Percentiles rank a stretch among this genome's conserved stretches.
phyloP scores from a whole-genome alignment of 2,888 invertebrate genomes.

The Mythimna impura region DNA sequence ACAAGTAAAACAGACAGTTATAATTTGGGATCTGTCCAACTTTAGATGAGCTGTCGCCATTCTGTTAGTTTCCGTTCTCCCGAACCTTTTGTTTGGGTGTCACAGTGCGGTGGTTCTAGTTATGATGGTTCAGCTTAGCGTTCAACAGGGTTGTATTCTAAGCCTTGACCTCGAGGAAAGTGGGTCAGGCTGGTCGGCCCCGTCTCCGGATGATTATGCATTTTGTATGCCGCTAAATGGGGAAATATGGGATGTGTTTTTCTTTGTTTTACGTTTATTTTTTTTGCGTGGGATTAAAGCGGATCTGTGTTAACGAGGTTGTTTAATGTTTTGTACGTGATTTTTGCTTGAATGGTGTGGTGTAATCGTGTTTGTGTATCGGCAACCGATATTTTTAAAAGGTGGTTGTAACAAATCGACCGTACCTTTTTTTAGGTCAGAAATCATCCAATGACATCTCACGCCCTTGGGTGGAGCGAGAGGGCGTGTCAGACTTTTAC shows the following conservation, averaged over 20 bases:
- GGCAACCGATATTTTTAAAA: conserved; percentile 15
- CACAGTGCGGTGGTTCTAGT: conserved; percentile 57
- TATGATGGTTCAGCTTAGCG: conserved; percentile 60
- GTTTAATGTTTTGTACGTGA: conserved; percentile 52
- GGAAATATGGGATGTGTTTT: conserved; percentile 61
- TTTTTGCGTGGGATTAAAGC: conserved; percentile 41
- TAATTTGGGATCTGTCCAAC: conserved; percentile 66
- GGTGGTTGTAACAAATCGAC: not conserved
- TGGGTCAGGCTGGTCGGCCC: conserved; percentile 71
- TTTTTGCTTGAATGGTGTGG: conserved; percentile 32
- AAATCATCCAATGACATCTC: no score
- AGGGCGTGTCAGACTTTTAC: no score
- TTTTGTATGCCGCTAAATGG: conserved; percentile 72
- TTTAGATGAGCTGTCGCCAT: conserved; percentile 64
- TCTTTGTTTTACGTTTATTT: conserved; percentile 52
- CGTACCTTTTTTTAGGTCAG: no score
- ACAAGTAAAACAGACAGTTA: conserved; percentile 62
- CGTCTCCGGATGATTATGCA: conserved; percentile 73
- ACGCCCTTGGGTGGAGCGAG: no score
- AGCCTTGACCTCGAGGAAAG: conserved; percentile 74
- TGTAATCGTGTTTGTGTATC: conserved; percentile 22
- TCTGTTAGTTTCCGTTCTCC: conserved; percentile 61
- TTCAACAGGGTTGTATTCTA: conserved; percentile 62
- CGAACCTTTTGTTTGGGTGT: conserved; percentile 67
- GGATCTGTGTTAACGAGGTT: conserved; percentile 49